Base-by-base conservation (phyloP, 1,140 invertebrate species). In the Zaprionus kolodkinae region DNA sequence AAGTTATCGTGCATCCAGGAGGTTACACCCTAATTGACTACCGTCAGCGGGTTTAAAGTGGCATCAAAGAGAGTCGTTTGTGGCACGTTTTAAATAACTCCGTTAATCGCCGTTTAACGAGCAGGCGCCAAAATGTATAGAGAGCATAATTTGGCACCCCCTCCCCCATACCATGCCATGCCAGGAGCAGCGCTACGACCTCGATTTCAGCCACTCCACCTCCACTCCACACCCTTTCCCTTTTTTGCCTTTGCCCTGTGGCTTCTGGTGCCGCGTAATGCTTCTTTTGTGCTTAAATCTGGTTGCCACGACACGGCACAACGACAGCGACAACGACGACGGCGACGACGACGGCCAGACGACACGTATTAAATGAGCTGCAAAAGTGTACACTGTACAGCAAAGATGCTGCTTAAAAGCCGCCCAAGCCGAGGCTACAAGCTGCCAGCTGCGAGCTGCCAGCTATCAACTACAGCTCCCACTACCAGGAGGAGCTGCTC, bases 291-390 rank as follows among this genome's bases (percentile, higher is more conserved):
- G 82, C 83, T 86, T 86, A 86, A 82, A 86, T 87, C 82, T 86
- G 82, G 82, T 86, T 86, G 82, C 83, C 83, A 87, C 62, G 79
- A 83, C 82, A 87, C 75, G 79, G 76, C 79, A 15, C 40, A 7
- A 15, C 40, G 27, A 30, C 27, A 3, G 4, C 27, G 27, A 30
- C 27, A 30, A 87, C 75, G 83, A 50, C 45, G 27, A 30, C 27
- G 27, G 4, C 27, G 27, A 30, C 27, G 4, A 87, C 75, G 83
- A 50, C 45, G 83, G 70, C 76, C 82, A 86, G 83, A 86, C 82
- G 83, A 87, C 82, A 86, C 82, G 82, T 86, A 86, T 86, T 86
- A 87, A 86, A 86, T 87, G 82, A 87, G 83, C 83, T 87, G 79
- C 83, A 79, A 87, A 82, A 78, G 65, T 68, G 76, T 69, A 77